Percentiles rank a stretch among this genome's conserved stretches.
phyloP scores from a whole-genome alignment of 64 coral and sea anemone genomes.

The Pachyseris speciosa region DNA sequence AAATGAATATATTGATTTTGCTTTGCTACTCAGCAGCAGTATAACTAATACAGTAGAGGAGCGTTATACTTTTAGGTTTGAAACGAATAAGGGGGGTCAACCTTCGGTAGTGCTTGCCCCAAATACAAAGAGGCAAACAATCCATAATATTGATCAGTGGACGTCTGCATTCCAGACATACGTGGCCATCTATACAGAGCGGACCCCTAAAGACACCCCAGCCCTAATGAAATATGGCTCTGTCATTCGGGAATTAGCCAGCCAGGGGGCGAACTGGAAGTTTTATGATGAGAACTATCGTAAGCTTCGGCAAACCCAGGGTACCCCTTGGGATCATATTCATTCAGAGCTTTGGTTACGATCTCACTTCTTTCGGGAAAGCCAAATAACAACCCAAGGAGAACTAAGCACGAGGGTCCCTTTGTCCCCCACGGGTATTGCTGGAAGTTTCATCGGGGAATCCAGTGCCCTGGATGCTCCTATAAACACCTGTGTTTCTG shows the following conservation, averaged over 20 bases:
- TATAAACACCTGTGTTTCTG: background rate
- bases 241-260: constrained; percentile 44
- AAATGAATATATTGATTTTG: constrained; percentile 6
- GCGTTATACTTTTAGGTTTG: background rate
- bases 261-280: constrained; percentile 21
- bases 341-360: constrained; percentile 27
- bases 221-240: constrained; percentile 59
- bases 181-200: constrained; percentile 47
- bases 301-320: constrained; percentile 14
- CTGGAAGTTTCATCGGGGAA: background rate
- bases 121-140: background rate
- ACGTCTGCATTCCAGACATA: constrained; percentile 32
- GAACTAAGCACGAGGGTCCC: background rate
- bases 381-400: background rate
- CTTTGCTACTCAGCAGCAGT: background rate
- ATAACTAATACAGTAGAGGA: background rate
- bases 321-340: background rate
- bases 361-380: background rate
- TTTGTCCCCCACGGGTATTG: constrained; percentile 4
- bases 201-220: background rate
- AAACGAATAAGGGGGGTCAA: background rate
- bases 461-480: constrained; percentile 1
- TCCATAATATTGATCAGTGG: constrained; percentile 41
- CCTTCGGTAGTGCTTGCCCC: background rate
- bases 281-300: constrained; percentile 72